These are phyloP conservation scores for Zaprionus ghesquierei DNA, from an alignment of 1,140 invertebrate genomes.

Conservation along the genomic window DNA sequence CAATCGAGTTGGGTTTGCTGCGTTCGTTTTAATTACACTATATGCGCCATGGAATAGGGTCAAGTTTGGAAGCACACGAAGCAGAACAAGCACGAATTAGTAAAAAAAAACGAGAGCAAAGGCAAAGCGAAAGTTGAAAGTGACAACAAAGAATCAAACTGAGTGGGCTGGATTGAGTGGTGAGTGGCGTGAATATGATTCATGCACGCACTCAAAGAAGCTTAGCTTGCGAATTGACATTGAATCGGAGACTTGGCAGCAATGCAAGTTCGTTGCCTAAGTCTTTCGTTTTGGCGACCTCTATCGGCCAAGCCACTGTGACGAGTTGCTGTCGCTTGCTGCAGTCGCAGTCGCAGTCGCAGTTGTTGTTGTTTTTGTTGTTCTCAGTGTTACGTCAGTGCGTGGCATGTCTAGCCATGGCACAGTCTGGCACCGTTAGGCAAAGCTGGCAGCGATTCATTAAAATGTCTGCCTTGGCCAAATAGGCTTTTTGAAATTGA, in stretches of 20 bases:
- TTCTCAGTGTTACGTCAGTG: conserved; percentile 30
- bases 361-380: not conserved
- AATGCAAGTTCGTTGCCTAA: conserved; percentile 66
- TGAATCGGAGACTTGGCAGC: conserved; percentile 37
- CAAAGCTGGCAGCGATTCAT: conserved; percentile 67
- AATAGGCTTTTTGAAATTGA: conserved; percentile 71
- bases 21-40: conserved; percentile 67
- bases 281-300: conserved; percentile 66
- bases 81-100: conserved; percentile 33
- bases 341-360: not conserved
- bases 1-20: conserved; percentile 61
- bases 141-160: conserved; percentile 42
- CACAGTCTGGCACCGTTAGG: conserved; percentile 49
- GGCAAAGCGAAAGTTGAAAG: conserved; percentile 72
- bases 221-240: conserved; percentile 20
- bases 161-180: not conserved
- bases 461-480: conserved; percentile 72
- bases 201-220: not conserved
- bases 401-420: conserved; percentile 54
- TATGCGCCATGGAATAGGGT: conserved; percentile 28
- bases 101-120: conserved; percentile 42
- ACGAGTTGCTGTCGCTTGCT: conserved; percentile 10
- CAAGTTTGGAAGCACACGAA: conserved; percentile 41
- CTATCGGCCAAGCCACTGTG: conserved; percentile 44
- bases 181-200: not conserved